Evolutionary conservation across 2,113 vertebrate species (phyloP).

Genomic region (Chunga burmeisteri): DNA sequence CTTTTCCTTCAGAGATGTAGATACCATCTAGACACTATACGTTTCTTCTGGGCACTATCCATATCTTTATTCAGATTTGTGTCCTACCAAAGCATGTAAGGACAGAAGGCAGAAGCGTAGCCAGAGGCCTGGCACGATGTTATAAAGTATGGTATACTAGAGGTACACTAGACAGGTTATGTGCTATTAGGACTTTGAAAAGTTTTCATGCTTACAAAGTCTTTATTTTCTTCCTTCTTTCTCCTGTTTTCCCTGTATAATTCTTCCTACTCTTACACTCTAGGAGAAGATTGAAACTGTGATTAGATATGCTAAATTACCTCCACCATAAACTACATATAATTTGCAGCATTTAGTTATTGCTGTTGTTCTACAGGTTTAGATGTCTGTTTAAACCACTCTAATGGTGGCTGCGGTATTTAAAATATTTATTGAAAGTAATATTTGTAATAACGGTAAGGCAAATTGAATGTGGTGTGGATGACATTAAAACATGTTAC

Average conservation of each 20-base stretch:
- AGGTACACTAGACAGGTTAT: neutral
- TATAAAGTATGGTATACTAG: neutral
- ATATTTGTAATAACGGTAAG: neutral
- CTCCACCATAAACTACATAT: constrained; percentile 32
- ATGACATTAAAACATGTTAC: neutral
- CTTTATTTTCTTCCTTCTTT: neutral
- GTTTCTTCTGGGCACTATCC: neutral
- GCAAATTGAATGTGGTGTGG: neutral
- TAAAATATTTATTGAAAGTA: neutral
- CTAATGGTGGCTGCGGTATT: neutral
- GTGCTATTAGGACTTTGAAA: neutral
- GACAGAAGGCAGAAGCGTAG: neutral
- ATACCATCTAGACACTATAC: neutral
- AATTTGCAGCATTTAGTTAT: constrained; percentile 62
- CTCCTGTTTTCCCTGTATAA: neutral
- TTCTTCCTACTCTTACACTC: neutral
- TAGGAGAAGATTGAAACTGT: constrained; percentile 44
- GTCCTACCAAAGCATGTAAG: neutral
- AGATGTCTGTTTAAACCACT: constrained; percentile 45
- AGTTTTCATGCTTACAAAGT: neutral
- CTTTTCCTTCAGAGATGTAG: neutral
- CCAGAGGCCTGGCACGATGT: neutral
- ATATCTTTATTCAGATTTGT: neutral
- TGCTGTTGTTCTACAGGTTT: constrained; percentile 43
- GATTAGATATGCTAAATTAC: constrained; percentile 58